Evolutionary conservation across 2,797 vertebrate species (phyloP).

Genomic region (Typhlichthys eigenmanni): DNA sequence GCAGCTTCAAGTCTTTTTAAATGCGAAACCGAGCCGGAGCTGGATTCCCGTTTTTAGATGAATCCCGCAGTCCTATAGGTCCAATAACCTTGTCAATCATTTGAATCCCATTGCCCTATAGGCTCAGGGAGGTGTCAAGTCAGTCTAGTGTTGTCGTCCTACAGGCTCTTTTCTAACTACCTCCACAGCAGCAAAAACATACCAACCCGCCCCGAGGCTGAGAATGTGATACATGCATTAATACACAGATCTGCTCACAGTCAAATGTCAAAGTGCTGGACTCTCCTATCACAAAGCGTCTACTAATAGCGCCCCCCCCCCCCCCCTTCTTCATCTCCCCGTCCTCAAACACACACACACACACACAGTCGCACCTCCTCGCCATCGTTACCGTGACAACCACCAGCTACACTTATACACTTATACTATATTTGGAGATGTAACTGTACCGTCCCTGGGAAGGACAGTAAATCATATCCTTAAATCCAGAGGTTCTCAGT

Average conservation of each 20-base stretch:
- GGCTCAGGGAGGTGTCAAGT: constrained; percentile 41
- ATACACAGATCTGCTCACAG: constrained; percentile 20
- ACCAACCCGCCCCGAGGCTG: constrained; percentile 48
- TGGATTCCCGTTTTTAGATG: constrained; percentile 9
- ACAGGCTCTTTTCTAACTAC: constrained; percentile 83
- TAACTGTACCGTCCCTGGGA: not conserved
- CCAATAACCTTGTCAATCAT: constrained; percentile 9
- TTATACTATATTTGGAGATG: not conserved
- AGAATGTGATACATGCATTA: constrained; percentile 65
- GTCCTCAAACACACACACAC: not conserved
- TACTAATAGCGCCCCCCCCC: constrained; percentile 5
- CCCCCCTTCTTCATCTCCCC: not conserved
- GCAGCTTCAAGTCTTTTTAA: constrained; percentile 4
- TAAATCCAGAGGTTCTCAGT: not conserved
- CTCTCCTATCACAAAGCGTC: constrained; percentile 25
- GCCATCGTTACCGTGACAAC: not conserved
- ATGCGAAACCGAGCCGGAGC: not conserved
- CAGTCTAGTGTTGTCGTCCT: constrained; percentile 35
- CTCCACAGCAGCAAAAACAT: constrained; percentile 83
- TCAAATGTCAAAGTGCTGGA: constrained; percentile 52
- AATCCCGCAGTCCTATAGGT: constrained; percentile 21
- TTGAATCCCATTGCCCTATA: constrained; percentile 23
- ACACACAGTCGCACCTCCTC: not conserved
- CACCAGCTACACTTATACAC: not conserved
- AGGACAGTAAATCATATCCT: not conserved